Evolutionary conservation across 2,888 invertebrate species (phyloP), one percentile per base, ranked within the genome.

Genomic region (Leptinotarsa peninsularis): DNA sequence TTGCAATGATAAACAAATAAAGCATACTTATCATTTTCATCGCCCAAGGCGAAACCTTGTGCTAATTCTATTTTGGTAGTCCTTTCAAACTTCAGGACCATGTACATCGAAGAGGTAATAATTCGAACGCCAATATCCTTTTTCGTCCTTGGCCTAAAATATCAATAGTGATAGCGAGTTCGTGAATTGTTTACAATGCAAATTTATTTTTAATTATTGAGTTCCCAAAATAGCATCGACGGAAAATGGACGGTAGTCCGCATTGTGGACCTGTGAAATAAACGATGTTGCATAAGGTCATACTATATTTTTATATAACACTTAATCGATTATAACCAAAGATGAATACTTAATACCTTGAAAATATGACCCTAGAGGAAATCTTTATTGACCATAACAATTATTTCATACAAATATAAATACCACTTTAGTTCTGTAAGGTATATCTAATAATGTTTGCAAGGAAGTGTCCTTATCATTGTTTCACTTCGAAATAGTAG

Each of bases 101-200:
- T 23, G 33, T 63, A 49, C 63, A 63, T 67, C 63, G 56, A 56
- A 76, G 71, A 63, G 76, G 73, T 72, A 66, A 67, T 78, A 76
- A 76, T 74, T 74, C 71, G 75, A 76, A 78, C 75, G 76, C 74
- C 78, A 78, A 78, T 76, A 76, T 66, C 58, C 74, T 67, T 14
- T 56, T n/a, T 50, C 49, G 50, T 66, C 78, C 78, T 75, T 78
- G 75, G 74, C 78, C 71, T 68, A 66, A 76, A 75, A 76, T 66
- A 60, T 71, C 66, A 70, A 58, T 69, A 56, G 69, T 14, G 54
- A 69, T 69, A 56, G 18, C 49, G 68, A 56, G 69, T 49, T 70
- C 49, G 56, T 68, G 71, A 66, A 66, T 71, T 58, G 63, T 49
- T 54, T 23, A 72, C 33, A 66, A 72, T 72, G 72, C 72, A 66